Conservation (phyloP, 2,113 vertebrate species). For the Alouatta palliata region DNA sequence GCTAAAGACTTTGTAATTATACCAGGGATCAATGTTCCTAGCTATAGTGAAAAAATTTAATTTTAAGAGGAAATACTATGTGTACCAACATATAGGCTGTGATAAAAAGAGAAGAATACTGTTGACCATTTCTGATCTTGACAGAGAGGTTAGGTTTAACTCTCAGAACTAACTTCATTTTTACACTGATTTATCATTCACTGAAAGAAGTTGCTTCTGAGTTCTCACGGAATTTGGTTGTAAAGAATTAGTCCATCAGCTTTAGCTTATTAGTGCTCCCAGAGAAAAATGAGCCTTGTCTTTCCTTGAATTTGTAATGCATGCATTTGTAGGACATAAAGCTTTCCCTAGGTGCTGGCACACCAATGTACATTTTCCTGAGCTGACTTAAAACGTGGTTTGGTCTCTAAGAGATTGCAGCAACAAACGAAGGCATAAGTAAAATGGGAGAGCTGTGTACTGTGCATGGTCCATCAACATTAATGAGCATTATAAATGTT, state of each 20-base stretch:
- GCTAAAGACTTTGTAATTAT: constrained; percentile 13
- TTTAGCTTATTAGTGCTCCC: constrained; percentile 5
- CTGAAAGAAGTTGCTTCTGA: background rate
- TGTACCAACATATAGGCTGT: rapidly evolving
- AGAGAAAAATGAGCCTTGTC: constrained; percentile 15
- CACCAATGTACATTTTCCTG: constrained; percentile 5
- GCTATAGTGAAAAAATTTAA: background rate
- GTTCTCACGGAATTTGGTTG: background rate
- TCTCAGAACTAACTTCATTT: constrained; percentile 15
- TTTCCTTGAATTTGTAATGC: constrained; percentile 24
- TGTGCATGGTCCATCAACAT: constrained; percentile 66
- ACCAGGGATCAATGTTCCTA: background rate
- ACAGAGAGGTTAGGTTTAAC: background rate
- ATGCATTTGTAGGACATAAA: background rate
- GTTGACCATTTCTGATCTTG: background rate
- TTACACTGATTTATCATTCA: background rate
- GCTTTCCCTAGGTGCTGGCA: background rate
- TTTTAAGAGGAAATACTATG: background rate
- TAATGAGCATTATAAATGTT: constrained; percentile 80
- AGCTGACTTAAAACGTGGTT: constrained; percentile 5
- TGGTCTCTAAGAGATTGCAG: constrained; percentile 54
- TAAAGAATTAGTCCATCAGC: constrained; percentile 25
- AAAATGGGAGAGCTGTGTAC: constrained; percentile 60
- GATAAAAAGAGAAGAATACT: background rate
- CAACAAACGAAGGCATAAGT: constrained; percentile 72